These are phyloP conservation scores for Tuberolachnus salignus DNA, from an alignment of 2,888 invertebrate genomes.

Conservation along the genomic window DNA sequence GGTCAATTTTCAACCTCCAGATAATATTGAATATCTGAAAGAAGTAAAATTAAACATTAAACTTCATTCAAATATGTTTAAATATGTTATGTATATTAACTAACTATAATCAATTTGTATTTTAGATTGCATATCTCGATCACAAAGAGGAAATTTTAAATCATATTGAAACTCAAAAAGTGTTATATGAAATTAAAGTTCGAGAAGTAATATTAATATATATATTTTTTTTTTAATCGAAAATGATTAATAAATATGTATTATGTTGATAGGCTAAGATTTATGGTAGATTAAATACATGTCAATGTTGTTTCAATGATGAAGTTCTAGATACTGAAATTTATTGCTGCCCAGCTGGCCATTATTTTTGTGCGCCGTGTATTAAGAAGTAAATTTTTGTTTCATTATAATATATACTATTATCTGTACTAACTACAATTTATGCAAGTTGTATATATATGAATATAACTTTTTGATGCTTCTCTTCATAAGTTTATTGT, in stretches of 20 bases:
- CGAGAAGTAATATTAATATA: constrained; percentile 26
- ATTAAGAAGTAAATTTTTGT: constrained; percentile 61
- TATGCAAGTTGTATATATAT: too few relatives aligned
- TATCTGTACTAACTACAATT: too few relatives aligned
- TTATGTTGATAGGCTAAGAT: constrained; percentile 61
- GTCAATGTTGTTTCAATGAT: constrained; percentile 67
- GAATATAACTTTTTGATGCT: too few relatives aligned
- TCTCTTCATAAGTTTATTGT: neutral
- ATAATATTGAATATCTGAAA: constrained; percentile 49
- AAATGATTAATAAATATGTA: constrained; percentile 3
- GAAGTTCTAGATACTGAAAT: constrained; percentile 64
- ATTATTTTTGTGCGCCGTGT: constrained; percentile 65
- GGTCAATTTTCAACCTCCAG: neutral
- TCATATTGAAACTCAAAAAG: constrained; percentile 59
- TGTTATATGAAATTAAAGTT: constrained; percentile 59
- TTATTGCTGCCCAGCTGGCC: constrained; percentile 63
- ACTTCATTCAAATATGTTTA: neutral
- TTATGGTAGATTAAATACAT: constrained; percentile 63
- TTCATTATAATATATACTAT: neutral
- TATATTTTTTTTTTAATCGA: neutral
- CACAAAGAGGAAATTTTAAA: constrained; percentile 61
- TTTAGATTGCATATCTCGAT: constrained; percentile 61
- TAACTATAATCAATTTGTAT: constrained; percentile 32
- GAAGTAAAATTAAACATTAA: neutral
- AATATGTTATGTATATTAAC: neutral